Evolutionary conservation across 2,888 invertebrate species (phyloP).

Genomic region (Campoplex capitator): DNA sequence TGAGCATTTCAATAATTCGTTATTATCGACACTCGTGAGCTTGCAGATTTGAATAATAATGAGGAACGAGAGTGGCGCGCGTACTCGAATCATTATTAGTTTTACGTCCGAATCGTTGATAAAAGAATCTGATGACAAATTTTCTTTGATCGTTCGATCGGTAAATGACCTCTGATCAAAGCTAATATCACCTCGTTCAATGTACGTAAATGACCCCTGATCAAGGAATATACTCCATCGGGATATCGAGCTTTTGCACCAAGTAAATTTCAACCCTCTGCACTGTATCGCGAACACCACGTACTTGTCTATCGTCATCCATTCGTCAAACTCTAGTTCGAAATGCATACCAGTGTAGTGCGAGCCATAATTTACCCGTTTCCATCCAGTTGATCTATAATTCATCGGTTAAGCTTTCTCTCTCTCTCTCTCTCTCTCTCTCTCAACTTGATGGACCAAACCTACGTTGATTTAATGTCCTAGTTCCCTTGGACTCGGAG

Average conservation of each 20-base stretch:
- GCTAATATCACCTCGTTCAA: background rate
- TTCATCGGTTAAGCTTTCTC: slow-evolving; percentile 9
- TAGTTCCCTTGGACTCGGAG: background rate
- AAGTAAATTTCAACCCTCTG: background rate
- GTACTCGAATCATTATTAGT: background rate
- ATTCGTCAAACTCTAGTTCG: slow-evolving; percentile 15
- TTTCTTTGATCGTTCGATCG: background rate
- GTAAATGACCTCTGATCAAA: background rate
- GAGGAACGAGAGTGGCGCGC: background rate
- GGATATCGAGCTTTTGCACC: background rate
- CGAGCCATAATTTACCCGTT: slow-evolving; percentile 17
- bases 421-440: background rate
- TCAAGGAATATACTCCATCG: background rate
- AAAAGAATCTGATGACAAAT: background rate
- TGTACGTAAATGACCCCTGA: background rate
- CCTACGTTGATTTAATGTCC: slow-evolving; percentile 6
- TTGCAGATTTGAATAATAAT: background rate
- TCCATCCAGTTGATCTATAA: slow-evolving; percentile 28
- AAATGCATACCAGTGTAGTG: slow-evolving; percentile 35
- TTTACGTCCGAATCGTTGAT: background rate
- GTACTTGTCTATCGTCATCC: background rate
- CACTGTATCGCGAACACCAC: background rate
- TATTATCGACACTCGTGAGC: background rate
- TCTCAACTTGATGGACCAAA: slow-evolving; percentile 19
- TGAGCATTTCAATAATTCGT: background rate